Conservation (phyloP, 2,113 vertebrate genomes). For the Oncorhynchus masou region DNA sequence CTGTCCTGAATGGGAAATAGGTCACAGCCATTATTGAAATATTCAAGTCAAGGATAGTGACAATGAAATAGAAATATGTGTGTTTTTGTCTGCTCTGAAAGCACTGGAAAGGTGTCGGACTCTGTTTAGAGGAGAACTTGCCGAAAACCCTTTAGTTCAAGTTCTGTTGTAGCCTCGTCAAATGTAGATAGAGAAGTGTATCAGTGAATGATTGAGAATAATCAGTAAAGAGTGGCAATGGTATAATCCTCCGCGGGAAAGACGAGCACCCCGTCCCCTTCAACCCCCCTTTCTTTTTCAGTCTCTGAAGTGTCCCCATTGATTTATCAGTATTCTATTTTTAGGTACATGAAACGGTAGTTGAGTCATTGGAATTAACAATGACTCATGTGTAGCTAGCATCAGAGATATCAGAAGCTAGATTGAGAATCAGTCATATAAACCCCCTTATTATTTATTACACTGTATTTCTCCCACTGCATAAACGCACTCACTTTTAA, state of each 20-base stretch:
- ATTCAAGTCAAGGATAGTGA: slow-evolving; percentile 40
- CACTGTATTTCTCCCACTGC: slow-evolving; percentile 48
- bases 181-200: slow-evolving; percentile 35
- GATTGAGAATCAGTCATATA: slow-evolving; percentile 50
- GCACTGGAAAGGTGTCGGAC: slow-evolving; percentile 19
- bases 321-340: slow-evolving; percentile 67
- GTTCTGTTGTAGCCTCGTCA: slow-evolving; percentile 23
- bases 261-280: background rate
- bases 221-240: slow-evolving; percentile 59
- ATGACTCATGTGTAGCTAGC: slow-evolving; percentile 62
- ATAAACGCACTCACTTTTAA: slow-evolving; percentile 49
- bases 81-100: slow-evolving; percentile 13
- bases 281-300: slow-evolving; percentile 36
- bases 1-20: slow-evolving; percentile 38
- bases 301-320: slow-evolving; percentile 58
- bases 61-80: slow-evolving; percentile 9
- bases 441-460: slow-evolving; percentile 56
- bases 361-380: slow-evolving; percentile 64
- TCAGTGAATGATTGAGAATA: slow-evolving; percentile 56
- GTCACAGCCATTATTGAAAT: slow-evolving; percentile 40
- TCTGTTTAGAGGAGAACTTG: slow-evolving; percentile 23
- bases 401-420: slow-evolving; percentile 60
- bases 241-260: slow-evolving; percentile 33
- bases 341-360: slow-evolving; percentile 63
- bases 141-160: slow-evolving; percentile 26